Conservation (phyloP, 2,113 vertebrate species). For the Centropus bengalensis region DNA sequence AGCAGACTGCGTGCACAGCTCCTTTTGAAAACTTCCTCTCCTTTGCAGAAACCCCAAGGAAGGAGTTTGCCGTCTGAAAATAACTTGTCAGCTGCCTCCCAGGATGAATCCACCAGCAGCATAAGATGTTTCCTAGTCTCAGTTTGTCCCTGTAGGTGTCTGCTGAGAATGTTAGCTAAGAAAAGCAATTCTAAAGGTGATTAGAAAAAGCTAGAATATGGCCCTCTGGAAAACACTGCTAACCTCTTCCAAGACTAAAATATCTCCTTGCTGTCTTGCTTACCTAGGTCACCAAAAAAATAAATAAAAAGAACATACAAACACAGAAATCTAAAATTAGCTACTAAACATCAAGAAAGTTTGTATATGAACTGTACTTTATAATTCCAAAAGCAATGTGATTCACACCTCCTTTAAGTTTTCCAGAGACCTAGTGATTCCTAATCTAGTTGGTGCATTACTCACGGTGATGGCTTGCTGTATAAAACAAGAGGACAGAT, state of each 20-base stretch:
- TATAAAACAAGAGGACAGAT: not conserved
- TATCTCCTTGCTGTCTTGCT: not conserved
- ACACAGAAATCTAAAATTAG: not conserved
- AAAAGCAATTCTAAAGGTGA: not conserved
- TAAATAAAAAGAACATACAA: not conserved
- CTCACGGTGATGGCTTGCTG: not conserved
- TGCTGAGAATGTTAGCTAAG: not conserved
- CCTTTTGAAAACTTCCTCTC: not conserved
- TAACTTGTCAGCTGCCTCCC: not conserved
- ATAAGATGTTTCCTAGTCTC: not conserved
- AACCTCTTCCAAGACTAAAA: not conserved
- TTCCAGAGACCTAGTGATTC: not conserved
- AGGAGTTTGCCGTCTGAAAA: not conserved
- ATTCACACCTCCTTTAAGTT: not conserved
- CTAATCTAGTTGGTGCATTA: not conserved
- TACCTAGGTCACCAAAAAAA: not conserved
- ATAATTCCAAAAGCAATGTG: not conserved
- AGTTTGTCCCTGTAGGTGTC: rapidly evolving
- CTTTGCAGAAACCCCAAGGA: not conserved
- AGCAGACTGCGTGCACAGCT: not conserved
- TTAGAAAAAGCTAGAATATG: not conserved
- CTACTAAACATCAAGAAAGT: not conserved
- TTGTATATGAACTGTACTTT: not conserved
- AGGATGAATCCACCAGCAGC: not conserved
- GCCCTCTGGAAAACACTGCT: not conserved